Evolutionary conservation across 1,140 invertebrate genomes (phyloP).

Genomic region (Listronotus bonariensis): DNA sequence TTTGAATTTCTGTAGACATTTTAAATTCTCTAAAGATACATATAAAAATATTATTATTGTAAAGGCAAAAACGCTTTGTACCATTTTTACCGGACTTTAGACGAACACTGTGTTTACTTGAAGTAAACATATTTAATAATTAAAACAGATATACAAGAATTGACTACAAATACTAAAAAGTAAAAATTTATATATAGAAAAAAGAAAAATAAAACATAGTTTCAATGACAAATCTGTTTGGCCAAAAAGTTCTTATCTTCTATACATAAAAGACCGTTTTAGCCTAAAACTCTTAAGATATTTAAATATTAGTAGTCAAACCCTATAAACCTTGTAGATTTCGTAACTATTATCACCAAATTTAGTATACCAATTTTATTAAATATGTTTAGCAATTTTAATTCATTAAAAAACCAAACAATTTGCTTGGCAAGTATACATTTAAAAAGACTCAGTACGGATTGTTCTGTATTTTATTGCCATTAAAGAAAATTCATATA

Average conservation of each 20-base stretch:
- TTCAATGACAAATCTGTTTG: no score
- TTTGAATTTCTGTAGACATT: slow-evolving; percentile 32
- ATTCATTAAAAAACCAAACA: neutral
- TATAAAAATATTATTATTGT: slow-evolving; percentile 51
- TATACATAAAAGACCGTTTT: no score
- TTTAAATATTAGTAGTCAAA: no score
- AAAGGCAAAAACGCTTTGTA: slow-evolving; percentile 55
- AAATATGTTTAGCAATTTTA: slow-evolving; percentile 24
- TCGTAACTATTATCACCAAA: neutral
- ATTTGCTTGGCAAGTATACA: neutral
- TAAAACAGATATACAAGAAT: neutral
- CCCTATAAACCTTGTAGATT: slow-evolving; percentile 1
- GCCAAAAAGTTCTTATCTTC: no score
- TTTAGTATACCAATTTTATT: slow-evolving; percentile 11
- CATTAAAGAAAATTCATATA: slow-evolving; percentile 19
- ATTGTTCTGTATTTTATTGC: slow-evolving; percentile 27
- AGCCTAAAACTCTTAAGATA: no score
- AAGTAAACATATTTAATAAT: slow-evolving; percentile 35
- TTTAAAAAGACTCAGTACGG: slow-evolving; percentile 17
- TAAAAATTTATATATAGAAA: no score
- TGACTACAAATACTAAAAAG: no score
- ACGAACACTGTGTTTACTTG: slow-evolving; percentile 43
- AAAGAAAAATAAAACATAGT: no score
- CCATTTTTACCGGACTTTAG: slow-evolving; percentile 52
- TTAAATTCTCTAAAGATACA: slow-evolving; percentile 46